phyloP scores from a whole-genome alignment of 92 coral and sea anemone species.

The Heteractis magnifica region DNA sequence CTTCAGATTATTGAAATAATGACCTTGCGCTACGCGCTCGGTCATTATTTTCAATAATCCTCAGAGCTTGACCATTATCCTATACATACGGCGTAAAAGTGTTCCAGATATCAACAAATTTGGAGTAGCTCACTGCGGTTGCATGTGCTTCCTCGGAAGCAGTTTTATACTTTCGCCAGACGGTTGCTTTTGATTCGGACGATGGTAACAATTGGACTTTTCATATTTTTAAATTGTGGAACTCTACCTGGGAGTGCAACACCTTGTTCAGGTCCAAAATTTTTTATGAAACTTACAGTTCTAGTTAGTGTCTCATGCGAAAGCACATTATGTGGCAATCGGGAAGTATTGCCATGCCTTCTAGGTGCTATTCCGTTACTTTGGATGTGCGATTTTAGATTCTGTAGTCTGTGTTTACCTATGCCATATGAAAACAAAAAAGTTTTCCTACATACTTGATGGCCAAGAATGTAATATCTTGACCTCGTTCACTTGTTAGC shows the following conservation, averaged over 20 bases:
- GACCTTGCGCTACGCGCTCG: no score
- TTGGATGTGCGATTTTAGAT: neutral
- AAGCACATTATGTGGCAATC: constrained; percentile 14
- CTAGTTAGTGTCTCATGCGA: constrained; percentile 12
- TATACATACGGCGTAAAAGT: constrained; percentile 27
- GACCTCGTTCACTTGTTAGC: neutral
- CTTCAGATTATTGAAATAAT: no score
- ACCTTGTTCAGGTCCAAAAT: constrained; percentile 29
- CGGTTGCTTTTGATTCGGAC: constrained; percentile 21
- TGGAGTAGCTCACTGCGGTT: constrained; percentile 12
- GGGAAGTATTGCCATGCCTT: neutral
- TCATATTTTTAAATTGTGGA: constrained; percentile 19
- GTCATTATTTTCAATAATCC: no score
- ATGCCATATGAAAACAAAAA: constrained; percentile 8
- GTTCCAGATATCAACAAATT: constrained; percentile 32
- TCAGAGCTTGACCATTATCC: no score
- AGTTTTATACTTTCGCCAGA: constrained; percentile 15
- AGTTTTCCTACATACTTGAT: constrained; percentile 12
- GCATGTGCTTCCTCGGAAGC: constrained; percentile 7
- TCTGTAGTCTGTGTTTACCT: neutral
- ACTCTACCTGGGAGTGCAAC: constrained; percentile 42
- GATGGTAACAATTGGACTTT: constrained; percentile 15
- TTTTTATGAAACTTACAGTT: constrained; percentile 26
- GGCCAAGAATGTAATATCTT: neutral
- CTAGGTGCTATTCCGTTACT: neutral